Evolutionary conservation across 1,140 invertebrate genomes (phyloP).

Genomic region (Ctenoplectra terminalis): DNA sequence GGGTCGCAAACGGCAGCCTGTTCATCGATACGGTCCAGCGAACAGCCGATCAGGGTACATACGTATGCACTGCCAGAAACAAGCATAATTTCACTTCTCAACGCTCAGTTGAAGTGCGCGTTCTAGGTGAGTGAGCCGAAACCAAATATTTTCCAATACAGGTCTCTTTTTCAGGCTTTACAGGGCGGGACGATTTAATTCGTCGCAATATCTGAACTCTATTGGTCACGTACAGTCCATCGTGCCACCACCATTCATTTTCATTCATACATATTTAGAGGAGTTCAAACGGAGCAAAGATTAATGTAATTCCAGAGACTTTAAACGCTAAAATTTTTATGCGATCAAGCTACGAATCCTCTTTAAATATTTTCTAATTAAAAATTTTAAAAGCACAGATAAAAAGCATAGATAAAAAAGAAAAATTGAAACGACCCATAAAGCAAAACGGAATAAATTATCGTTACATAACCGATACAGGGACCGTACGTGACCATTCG

Average conservation of each 20-base stretch:
- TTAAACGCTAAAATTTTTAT: neutral
- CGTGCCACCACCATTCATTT: neutral
- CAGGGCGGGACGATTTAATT: slow-evolving; percentile 21
- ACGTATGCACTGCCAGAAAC: slow-evolving; percentile 87
- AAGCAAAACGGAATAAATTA: neutral
- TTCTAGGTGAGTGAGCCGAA: slow-evolving; percentile 82
- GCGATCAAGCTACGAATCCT: no score
- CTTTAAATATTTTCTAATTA: no score
- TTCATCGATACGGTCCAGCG: slow-evolving; percentile 86
- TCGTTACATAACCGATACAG: neutral
- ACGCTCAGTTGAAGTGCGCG: slow-evolving; percentile 84
- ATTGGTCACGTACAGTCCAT: slow-evolving; percentile 19
- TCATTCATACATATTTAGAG: neutral
- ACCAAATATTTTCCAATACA: slow-evolving; percentile 40
- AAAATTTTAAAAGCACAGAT: no score
- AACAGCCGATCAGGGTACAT: slow-evolving; percentile 86
- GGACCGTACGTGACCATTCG: neutral
- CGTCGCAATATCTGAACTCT: neutral
- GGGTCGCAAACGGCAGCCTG: slow-evolving; percentile 87
- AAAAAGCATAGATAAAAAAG: no score
- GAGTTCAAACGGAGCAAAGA: neutral
- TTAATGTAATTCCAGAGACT: neutral
- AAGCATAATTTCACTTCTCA: slow-evolving; percentile 85
- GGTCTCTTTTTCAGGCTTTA: slow-evolving; percentile 29
- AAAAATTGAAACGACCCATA: neutral